These are phyloP conservation scores for Acanthoscelides obtectus DNA, from an alignment of 2,888 invertebrate species.

Conservation along the genomic window DNA sequence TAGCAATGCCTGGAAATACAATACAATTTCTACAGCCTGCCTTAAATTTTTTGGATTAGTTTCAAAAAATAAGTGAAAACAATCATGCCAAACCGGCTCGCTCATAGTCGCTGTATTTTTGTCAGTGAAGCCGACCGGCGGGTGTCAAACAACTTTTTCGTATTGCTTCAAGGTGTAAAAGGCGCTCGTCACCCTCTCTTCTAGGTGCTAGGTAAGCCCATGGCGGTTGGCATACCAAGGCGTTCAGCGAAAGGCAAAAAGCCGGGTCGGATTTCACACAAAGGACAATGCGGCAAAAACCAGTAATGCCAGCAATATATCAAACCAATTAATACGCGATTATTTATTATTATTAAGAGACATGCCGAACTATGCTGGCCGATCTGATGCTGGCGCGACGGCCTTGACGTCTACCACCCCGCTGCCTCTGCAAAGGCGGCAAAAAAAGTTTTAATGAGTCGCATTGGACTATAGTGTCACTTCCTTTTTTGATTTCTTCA, in stretches of 20 bases:
- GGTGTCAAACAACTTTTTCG: too few species aligned
- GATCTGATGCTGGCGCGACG: constrained; percentile 4
- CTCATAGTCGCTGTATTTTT: too few species aligned
- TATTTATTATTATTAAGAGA: constrained; percentile 46
- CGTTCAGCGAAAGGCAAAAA: constrained; percentile 29
- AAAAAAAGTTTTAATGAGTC: constrained; percentile 4
- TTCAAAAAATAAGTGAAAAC: too few species aligned
- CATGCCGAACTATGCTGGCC: constrained; percentile 40
- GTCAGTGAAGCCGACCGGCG: too few species aligned
- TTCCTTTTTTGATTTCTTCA: too few species aligned
- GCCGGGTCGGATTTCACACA: constrained; percentile 41
- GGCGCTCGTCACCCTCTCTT: not conserved
- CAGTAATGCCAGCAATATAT: constrained; percentile 45
- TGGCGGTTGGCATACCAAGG: not conserved
- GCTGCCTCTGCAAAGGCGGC: constrained; percentile 1
- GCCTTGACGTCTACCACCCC: constrained; percentile 3
- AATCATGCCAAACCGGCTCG: too few species aligned
- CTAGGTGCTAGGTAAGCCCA: not conserved
- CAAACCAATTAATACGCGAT: constrained; percentile 48
- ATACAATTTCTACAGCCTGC: too few species aligned
- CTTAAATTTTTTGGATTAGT: too few species aligned
- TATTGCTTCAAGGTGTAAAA: not conserved
- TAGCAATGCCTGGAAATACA: too few species aligned
- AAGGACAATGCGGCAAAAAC: constrained; percentile 44
- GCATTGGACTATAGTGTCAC: too few species aligned